Conservation (phyloP, 2,888 invertebrate genomes). For the Amphipoea lucens region DNA sequence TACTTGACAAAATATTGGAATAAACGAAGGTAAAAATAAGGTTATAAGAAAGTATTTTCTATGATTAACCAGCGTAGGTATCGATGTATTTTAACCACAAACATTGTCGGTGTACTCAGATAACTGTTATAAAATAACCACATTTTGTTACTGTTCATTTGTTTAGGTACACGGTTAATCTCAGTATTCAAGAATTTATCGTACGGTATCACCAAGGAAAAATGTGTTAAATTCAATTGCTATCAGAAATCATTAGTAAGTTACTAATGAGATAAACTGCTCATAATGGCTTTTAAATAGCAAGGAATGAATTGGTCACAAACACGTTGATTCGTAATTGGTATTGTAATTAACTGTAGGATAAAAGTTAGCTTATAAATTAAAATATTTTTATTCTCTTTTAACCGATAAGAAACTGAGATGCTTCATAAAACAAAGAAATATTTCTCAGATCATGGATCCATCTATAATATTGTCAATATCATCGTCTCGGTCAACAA, state of each 20-base stretch:
- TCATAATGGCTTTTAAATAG: slow-evolving; percentile 35
- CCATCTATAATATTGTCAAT: slow-evolving; percentile 15
- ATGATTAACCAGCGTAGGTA: background rate
- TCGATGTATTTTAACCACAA: background rate
- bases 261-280: slow-evolving; percentile 4
- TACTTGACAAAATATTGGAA: background rate
- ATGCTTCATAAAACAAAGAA: background rate
- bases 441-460: background rate
- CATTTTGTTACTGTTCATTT: slow-evolving; percentile 7
- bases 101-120: slow-evolving; percentile 10
- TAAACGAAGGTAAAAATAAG: background rate
- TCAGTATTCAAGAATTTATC: background rate
- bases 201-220: background rate
- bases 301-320: slow-evolving; percentile 22
- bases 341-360: slow-evolving; percentile 20
- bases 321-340: slow-evolving; percentile 6
- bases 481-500: slow-evolving; percentile 2
- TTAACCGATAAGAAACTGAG: background rate
- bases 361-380: background rate
- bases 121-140: slow-evolving; percentile 21
- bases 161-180: background rate
- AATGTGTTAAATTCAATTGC: slow-evolving; percentile 13
- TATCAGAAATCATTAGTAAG: slow-evolving; percentile 22
- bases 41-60: background rate
- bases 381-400: background rate